phyloP scores from a whole-genome alignment of 2,797 vertebrate species.

The Lithobates sylvaticus region DNA sequence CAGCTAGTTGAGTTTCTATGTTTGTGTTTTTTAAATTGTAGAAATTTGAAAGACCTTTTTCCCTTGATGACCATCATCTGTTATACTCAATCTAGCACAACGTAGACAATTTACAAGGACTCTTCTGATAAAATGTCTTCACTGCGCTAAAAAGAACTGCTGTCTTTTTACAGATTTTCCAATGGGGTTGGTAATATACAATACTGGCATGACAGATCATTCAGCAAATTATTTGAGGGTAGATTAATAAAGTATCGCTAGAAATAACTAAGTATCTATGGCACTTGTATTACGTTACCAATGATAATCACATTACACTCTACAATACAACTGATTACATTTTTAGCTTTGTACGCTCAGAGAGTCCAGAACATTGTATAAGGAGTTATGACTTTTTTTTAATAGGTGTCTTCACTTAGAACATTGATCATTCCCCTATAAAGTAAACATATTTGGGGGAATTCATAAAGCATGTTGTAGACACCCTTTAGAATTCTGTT shows the following conservation, averaged over 20 bases:
- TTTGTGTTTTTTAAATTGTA: constrained; percentile 23
- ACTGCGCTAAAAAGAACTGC: not conserved
- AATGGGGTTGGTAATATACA: not conserved
- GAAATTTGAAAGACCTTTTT: constrained; percentile 17
- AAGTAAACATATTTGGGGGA: too few relatives aligned
- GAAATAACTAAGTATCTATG: not conserved
- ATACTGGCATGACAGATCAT: not conserved
- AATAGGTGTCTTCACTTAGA: too few relatives aligned
- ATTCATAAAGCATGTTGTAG: too few relatives aligned
- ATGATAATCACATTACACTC: not conserved
- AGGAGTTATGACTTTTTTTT: too few relatives aligned
- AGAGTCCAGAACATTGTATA: too few relatives aligned
- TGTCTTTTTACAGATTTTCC: not conserved
- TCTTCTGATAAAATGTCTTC: too few relatives aligned
- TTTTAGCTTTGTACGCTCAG: not conserved
- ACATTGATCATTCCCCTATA: too few relatives aligned
- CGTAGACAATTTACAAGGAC: not conserved
- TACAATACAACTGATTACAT: not conserved
- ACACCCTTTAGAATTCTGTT: too few relatives aligned
- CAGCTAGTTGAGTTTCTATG: constrained; percentile 27
- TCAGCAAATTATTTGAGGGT: not conserved
- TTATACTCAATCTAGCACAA: not conserved
- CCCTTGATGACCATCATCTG: not conserved
- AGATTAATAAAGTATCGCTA: too few relatives aligned
- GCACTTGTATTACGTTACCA: not conserved